Percentiles rank a stretch among this genome's conserved stretches.
Evolutionary conservation across 2,888 invertebrate genomes (phyloP).

Genomic region (Brenthis ino): DNA sequence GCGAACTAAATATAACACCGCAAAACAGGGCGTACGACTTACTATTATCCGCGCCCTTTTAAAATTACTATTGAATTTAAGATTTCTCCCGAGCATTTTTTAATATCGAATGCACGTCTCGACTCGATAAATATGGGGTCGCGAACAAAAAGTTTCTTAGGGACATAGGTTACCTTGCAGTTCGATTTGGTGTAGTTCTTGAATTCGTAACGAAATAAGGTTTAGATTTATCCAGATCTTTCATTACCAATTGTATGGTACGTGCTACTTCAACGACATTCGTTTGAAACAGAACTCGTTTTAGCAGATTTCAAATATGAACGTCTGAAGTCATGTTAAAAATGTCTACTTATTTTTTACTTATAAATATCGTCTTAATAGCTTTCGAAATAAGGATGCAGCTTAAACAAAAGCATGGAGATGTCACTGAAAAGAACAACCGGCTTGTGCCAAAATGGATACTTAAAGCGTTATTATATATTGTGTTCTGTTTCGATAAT

Average conservation of each 20-base stretch:
- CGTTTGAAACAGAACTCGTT: constrained; percentile 66
- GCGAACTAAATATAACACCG: constrained; percentile 79
- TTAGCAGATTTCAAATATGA: constrained; percentile 58
- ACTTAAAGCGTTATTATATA: constrained; percentile 34
- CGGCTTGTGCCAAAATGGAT: constrained; percentile 49
- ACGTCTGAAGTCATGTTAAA: constrained; percentile 42
- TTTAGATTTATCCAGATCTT: constrained; percentile 56
- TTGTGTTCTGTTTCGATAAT: constrained; percentile 26
- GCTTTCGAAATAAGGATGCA: constrained; percentile 42
- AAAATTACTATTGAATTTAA: constrained; percentile 81
- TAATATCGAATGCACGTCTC: constrained; percentile 73
- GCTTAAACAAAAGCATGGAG: constrained; percentile 37
- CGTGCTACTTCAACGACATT: constrained; percentile 59
- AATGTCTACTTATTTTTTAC: constrained; percentile 36
- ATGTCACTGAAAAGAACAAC: constrained; percentile 44
- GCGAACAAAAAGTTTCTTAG: constrained; percentile 55
- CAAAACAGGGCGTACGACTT: constrained; percentile 73
- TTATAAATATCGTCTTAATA: constrained; percentile 45
- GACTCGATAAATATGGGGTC: constrained; percentile 55
- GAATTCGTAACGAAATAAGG: constrained; percentile 62
- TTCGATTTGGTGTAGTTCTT: constrained; percentile 50
- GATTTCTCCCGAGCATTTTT: constrained; percentile 75
- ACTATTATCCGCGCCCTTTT: constrained; percentile 73
- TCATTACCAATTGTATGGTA: constrained; percentile 52
- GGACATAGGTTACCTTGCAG: constrained; percentile 48